phyloP scores from a whole-genome alignment of 2,113 vertebrate species.

The Hyla sarda region DNA sequence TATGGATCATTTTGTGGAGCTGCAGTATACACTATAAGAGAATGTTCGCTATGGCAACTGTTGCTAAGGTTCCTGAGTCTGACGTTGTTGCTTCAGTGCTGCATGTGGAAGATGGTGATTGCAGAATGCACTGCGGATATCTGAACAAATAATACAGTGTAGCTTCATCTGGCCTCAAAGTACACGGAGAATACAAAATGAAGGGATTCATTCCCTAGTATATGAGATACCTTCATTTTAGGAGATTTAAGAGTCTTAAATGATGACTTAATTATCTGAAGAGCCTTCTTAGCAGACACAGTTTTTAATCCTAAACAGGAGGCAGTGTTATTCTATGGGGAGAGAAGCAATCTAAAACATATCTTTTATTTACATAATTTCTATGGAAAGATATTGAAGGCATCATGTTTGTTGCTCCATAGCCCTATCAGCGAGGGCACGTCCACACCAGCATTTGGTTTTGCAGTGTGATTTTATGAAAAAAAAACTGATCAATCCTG shows the following conservation, averaged over 20 bases:
- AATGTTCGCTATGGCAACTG: constrained; percentile 61
- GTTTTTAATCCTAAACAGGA: neutral
- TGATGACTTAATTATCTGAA: neutral
- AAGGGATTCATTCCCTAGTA: neutral
- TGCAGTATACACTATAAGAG: constrained; percentile 28
- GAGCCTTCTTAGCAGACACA: neutral
- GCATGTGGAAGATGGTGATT: constrained; percentile 29
- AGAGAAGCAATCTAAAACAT: neutral
- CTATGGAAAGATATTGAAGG: neutral
- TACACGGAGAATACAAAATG: neutral
- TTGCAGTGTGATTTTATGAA: neutral
- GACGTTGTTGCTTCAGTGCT: constrained; percentile 35
- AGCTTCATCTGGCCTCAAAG: neutral
- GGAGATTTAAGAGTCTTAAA: neutral
- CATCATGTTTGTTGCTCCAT: neutral
- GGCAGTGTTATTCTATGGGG: neutral
- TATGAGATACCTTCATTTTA: neutral
- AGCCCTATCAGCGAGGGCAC: neutral
- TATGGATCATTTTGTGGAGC: constrained; percentile 50
- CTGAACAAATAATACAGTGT: constrained; percentile 23
- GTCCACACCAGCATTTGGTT: neutral
- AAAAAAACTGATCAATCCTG: neutral
- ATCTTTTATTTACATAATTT: neutral
- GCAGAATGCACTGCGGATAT: neutral
- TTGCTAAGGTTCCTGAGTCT: constrained; percentile 54